A percentile compares a stretch with the other conserved stretches of the same genome.
Conservation (phyloP, 2,113 vertebrate genomes). For the Pterocles burchelli region DNA sequence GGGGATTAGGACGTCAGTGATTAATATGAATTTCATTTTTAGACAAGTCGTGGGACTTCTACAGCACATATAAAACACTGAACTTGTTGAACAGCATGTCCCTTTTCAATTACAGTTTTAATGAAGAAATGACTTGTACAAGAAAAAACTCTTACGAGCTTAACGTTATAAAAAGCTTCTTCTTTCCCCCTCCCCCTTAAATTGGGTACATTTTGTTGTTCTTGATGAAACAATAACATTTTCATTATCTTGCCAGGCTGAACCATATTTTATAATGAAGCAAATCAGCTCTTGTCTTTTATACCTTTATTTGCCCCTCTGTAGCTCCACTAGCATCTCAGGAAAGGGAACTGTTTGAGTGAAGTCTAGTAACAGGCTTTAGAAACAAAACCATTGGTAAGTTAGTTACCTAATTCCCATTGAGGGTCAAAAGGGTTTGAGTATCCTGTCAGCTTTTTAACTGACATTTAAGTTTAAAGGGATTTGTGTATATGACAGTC, state of each 20-base stretch:
- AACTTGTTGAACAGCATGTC: slow-evolving; percentile 35
- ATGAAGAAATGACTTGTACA: slow-evolving; percentile 57
- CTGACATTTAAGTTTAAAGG: background rate
- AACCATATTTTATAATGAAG: background rate
- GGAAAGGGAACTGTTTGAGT: background rate
- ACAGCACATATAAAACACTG: background rate
- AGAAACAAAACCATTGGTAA: background rate
- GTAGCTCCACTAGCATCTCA: background rate
- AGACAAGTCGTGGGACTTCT: background rate
- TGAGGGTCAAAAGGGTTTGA: background rate
- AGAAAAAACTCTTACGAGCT: slow-evolving; percentile 21
- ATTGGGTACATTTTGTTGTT: background rate
- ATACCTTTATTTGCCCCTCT: background rate
- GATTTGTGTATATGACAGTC: background rate
- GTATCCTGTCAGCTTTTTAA: background rate
- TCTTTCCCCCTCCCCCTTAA: background rate
- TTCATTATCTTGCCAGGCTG: background rate
- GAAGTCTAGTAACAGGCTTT: background rate
- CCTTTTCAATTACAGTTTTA: slow-evolving; percentile 58
- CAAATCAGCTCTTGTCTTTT: background rate
- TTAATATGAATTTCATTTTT: slow-evolving; percentile 54
- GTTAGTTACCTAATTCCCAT: background rate
- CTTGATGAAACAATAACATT: slow-evolving; percentile 4
- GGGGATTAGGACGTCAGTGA: slow-evolving; percentile 55
- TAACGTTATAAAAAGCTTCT: slow-evolving; percentile 15